phyloP scores from a whole-genome alignment of 2,113 vertebrate species.

The Gambusia affinis region DNA sequence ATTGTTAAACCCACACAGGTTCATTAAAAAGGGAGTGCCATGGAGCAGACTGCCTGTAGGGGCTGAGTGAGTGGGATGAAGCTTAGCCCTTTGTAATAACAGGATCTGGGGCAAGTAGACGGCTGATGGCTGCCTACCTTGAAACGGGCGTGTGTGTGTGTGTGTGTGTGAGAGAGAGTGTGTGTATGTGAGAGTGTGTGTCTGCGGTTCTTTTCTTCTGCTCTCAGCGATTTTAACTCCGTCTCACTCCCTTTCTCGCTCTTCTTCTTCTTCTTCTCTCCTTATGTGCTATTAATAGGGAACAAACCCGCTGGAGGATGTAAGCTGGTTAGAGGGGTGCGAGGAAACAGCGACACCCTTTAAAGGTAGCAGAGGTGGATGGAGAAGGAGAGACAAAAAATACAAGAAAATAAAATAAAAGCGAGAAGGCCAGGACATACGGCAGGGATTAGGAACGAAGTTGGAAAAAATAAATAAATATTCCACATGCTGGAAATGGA shows the following conservation, averaged over 20 bases:
- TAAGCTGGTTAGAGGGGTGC: conserved; percentile 27
- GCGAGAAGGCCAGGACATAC: conserved; percentile 32
- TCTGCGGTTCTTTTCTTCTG: conserved; percentile 11
- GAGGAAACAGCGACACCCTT: conserved; percentile 30
- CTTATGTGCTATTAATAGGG: conserved; percentile 65
- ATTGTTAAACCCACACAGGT: conserved; percentile 70
- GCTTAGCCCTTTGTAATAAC: conserved; percentile 55
- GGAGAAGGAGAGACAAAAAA: neutral
- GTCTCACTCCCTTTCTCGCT: neutral
- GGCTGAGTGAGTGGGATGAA: conserved; percentile 49
- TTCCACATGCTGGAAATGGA: conserved; percentile 4
- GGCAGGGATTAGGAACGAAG: conserved; percentile 12
- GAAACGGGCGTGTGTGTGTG: conserved; percentile 57
- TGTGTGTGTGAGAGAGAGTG: too few species aligned
- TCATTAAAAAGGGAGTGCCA: conserved; percentile 59
- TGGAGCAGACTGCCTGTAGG: conserved; percentile 55
- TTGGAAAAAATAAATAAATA: conserved; percentile 10
- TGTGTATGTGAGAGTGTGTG: conserved; percentile 8
- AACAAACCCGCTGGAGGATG: conserved; percentile 48
- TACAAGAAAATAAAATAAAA: conserved; percentile 14
- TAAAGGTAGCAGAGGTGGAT: conserved; percentile 25
- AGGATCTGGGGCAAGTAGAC: conserved; percentile 41
- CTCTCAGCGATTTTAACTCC: neutral
- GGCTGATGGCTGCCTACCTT: conserved; percentile 36
- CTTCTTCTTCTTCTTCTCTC: neutral